These are phyloP conservation scores for Microtus oregoni DNA, from an alignment of 2,113 vertebrate genomes.

Conservation along the genomic window DNA sequence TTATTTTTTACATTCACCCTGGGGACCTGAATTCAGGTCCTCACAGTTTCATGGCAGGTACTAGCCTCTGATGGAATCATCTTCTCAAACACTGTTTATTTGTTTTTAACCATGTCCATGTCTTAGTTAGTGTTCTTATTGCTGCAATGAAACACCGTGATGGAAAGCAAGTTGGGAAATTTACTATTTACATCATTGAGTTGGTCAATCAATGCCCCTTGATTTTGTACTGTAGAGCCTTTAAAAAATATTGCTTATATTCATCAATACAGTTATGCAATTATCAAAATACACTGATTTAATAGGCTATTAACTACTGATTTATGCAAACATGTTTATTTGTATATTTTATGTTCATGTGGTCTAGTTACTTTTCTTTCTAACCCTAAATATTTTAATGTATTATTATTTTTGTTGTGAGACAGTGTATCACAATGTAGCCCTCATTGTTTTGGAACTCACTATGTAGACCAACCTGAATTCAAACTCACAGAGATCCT, in stretches of 20 bases:
- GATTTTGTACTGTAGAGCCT: background rate
- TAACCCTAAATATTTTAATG: background rate
- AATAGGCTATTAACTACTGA: background rate
- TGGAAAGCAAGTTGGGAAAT: background rate
- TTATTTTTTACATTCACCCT: background rate
- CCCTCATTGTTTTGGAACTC: background rate
- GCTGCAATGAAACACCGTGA: no score
- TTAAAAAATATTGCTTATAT: background rate
- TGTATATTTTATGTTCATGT: background rate
- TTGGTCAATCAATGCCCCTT: background rate
- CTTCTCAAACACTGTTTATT: no score
- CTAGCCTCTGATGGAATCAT: background rate
- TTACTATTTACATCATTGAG: background rate
- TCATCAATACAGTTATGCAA: background rate
- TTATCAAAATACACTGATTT: background rate
- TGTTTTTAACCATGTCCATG: background rate
- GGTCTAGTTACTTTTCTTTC: background rate
- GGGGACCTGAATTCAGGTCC: background rate
- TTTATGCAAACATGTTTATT: background rate
- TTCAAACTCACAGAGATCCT: background rate
- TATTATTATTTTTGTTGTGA: background rate
- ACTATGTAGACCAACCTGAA: background rate
- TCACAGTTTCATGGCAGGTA: background rate
- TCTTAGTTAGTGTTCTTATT: background rate
- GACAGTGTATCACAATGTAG: background rate